phyloP scores from a whole-genome alignment of 2,888 invertebrate species.

The Machimus atricapillus region DNA sequence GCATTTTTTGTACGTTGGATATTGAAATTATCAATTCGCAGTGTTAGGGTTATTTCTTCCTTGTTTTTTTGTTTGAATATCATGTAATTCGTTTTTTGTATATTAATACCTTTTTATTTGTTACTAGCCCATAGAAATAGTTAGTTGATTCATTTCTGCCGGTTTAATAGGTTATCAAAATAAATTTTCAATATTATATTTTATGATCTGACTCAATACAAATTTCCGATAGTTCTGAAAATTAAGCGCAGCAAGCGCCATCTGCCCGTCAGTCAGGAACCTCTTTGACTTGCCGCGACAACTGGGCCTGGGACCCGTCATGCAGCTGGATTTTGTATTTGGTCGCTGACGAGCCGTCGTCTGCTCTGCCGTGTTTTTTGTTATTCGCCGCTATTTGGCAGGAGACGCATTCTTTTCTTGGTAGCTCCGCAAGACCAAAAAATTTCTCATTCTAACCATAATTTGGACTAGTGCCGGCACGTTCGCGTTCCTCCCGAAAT shows the following conservation, averaged over 20 bases:
- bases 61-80: no score
- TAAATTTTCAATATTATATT: no score
- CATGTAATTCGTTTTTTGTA: no score
- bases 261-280: background rate
- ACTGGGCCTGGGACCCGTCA: background rate
- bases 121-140: no score
- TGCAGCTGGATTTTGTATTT: background rate
- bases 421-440: background rate
- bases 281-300: background rate
- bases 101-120: no score
- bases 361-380: conserved; percentile 10
- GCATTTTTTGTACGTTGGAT: no score
- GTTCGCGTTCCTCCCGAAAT: background rate
- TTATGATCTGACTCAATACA: background rate
- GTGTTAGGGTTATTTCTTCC: no score
- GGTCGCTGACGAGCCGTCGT: background rate
- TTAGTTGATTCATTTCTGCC: no score
- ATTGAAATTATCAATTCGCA: no score
- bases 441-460: background rate
- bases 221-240: background rate
- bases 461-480: background rate
- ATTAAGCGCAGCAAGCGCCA: background rate
- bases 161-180: no score
- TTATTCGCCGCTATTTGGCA: conserved; percentile 15
- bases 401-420: background rate